Base-by-base conservation (phyloP, 2,797 vertebrate species). In the Muraenolepis orangiensis region DNA sequence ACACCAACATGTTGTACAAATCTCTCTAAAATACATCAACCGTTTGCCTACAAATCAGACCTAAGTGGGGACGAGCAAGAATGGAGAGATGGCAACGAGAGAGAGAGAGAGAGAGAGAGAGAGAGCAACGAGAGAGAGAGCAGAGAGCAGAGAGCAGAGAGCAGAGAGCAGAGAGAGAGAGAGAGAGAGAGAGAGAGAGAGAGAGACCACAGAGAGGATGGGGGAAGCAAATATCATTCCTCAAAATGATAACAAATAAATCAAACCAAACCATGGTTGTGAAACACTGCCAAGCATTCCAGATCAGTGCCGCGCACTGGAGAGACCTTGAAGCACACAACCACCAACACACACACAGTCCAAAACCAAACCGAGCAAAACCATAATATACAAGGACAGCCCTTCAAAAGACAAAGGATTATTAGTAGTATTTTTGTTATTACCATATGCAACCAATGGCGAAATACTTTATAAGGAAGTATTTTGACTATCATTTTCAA, bases 141-240 rank as follows among this genome's bases (percentile, higher is more conserved):
- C n/a, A 81, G 78, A 83, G 76, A 26, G 23, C n/a, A 64, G 57
- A 83, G 72, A 82, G 46, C n/a, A 73, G 69, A 36, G 38, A 70
- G 70, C n/a, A 72, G 36, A 29, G 66, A 69, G 18, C n/a, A n/a
- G 79, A 81, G 78, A 83, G 76, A 26, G 23, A 64, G 57, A 83
- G 72, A 82, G 46, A 73, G 69, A 36, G 38, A 70, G 70, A 72
- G 36, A 29, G 66, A 69, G 18, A 72, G 14, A 57, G 12, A 28
- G 61, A 85, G 81, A 81, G 72, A 71, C 73, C 68, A 85, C 78
- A 84, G 82, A 87, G 81, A 86, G 84, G 87, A 88, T 88, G 87
- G 86, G 86, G 89, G 87, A 89, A 89, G 90, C 90, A 91, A 87
- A 87, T 86, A 86, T 91, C 88, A 92, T 91, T 92, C 88, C 87